A percentile compares a stretch with the other conserved stretches of the same genome.
Conservation (phyloP, 2,888 invertebrate species). For the Apodemia duryi region DNA sequence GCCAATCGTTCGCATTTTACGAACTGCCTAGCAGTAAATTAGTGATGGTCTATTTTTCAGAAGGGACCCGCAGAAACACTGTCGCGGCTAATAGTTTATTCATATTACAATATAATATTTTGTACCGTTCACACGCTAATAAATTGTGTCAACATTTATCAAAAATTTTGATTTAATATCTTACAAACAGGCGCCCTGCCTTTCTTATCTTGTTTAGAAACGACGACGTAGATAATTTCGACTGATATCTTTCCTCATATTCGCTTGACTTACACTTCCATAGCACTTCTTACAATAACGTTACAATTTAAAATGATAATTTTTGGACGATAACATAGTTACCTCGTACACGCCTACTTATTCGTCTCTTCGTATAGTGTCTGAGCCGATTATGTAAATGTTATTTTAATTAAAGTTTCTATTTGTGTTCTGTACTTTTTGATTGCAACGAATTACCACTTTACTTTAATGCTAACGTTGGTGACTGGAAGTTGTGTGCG, state of each 20-base stretch:
- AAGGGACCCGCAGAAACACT: background rate
- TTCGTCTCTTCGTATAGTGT: conserved; percentile 22
- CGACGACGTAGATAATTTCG: conserved; percentile 60
- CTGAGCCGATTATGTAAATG: conserved; percentile 23
- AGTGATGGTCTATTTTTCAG: too few species aligned
- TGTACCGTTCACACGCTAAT: conserved; percentile 32
- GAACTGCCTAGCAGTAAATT: too few species aligned
- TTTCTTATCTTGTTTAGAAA: conserved; percentile 65
- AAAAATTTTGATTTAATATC: conserved; percentile 64
- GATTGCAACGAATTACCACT: too few species aligned
- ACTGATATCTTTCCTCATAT: conserved; percentile 51
- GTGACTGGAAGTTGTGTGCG: background rate
- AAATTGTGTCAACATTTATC: conserved; percentile 67
- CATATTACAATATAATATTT: background rate
- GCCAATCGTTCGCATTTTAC: too few species aligned
- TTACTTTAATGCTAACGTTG: background rate
- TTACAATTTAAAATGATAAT: conserved; percentile 5
- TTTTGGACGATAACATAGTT: conserved; percentile 25
- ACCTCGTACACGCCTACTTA: conserved; percentile 32
- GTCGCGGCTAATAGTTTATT: background rate
- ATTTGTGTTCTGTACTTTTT: background rate
- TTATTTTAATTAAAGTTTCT: conserved; percentile 4
- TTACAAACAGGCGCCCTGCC: conserved; percentile 52
- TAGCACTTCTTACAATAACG: background rate
- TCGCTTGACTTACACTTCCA: conserved; percentile 12